These are phyloP conservation scores for Lamprologus tigripictilis DNA, from an alignment of 2,113 vertebrate genomes.

Conservation along the genomic window DNA sequence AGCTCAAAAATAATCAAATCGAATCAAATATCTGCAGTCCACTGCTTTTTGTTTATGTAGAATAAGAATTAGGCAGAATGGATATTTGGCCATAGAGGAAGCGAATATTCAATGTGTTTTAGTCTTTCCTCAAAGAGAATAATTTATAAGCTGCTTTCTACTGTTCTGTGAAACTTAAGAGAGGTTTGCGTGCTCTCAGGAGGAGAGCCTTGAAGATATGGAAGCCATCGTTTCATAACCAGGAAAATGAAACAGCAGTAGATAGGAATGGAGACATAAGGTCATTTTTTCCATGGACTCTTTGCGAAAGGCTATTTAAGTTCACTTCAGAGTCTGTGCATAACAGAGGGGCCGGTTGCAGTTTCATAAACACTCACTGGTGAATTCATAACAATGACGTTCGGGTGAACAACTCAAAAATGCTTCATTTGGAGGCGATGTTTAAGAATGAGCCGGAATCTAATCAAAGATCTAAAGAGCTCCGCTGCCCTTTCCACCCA, in stretches of 20 bases:
- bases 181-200: background rate
- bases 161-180: background rate
- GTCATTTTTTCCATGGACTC: conserved; percentile 59
- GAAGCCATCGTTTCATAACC: conserved; percentile 36
- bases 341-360: background rate
- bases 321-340: conserved; percentile 19
- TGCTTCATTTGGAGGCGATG: background rate
- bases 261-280: conserved; percentile 57
- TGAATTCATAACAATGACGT: background rate
- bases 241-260: conserved; percentile 51
- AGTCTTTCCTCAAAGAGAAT: background rate
- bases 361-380: background rate
- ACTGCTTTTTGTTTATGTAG: background rate
- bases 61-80: background rate
- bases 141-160: background rate
- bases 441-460: background rate
- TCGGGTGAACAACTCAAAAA: background rate
- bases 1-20: background rate
- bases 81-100: background rate
- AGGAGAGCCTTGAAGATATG: conserved; percentile 9
- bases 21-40: background rate
- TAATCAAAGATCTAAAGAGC: conserved; percentile 31
- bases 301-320: conserved; percentile 19
- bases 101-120: background rate
- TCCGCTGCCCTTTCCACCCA: conserved; percentile 51